phyloP scores from a whole-genome alignment of 1,140 invertebrate species.

The Ruditapes philippinarum region DNA sequence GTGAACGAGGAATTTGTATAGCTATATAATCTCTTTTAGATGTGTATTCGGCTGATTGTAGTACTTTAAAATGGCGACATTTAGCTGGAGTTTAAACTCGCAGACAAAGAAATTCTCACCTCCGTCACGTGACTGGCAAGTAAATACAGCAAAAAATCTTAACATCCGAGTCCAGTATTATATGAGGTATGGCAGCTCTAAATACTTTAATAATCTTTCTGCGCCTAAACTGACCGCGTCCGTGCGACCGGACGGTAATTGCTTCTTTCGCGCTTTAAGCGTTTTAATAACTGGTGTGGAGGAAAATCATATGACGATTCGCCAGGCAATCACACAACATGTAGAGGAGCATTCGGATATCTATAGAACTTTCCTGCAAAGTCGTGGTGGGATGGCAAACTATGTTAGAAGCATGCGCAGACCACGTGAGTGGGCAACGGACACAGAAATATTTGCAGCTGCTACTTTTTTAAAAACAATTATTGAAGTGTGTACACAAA shows the following conservation, averaged over 20 bases:
- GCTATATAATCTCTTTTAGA: too few relatives aligned
- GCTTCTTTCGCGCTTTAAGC: conserved; percentile 75
- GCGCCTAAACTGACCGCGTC: conserved; percentile 68
- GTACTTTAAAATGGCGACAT: conserved; percentile 52
- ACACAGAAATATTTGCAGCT: conserved; percentile 74
- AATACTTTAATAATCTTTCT: conserved; percentile 64
- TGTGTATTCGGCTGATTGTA: too few relatives aligned
- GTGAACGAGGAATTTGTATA: too few relatives aligned
- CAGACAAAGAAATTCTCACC: conserved; percentile 52
- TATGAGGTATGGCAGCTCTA: conserved; percentile 57
- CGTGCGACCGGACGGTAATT: conserved; percentile 70
- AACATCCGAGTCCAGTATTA: conserved; percentile 59
- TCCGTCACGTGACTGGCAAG: conserved; percentile 65
- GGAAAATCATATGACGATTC: conserved; percentile 69
- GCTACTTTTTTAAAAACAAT: conserved; percentile 73
- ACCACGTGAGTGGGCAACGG: conserved; percentile 75
- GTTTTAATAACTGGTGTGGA: conserved; percentile 71
- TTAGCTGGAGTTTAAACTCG: neutral
- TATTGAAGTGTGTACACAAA: conserved; percentile 72
- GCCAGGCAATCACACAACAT: conserved; percentile 70
- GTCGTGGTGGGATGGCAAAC: conserved; percentile 74
- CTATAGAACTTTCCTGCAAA: conserved; percentile 73
- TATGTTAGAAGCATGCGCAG: conserved; percentile 71
- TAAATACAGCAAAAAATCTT: conserved; percentile 56
- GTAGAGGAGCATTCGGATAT: conserved; percentile 73